Base-by-base conservation (phyloP, 2,888 invertebrate genomes). In the Leptopilina myrica region DNA sequence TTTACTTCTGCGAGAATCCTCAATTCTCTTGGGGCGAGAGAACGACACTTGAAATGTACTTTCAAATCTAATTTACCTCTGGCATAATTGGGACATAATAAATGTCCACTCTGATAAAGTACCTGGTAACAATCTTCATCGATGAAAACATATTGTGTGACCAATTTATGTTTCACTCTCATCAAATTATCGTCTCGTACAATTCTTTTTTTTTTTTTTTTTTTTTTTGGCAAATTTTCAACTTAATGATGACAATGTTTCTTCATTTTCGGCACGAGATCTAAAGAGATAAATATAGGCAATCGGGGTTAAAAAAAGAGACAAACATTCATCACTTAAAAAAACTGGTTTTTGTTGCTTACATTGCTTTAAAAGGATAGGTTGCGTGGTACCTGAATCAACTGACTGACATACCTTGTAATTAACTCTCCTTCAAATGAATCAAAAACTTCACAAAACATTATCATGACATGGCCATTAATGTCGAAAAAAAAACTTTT, bases 1-100 rank as follows among this genome's bases (percentile, higher is more conserved):
- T 86, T 86, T 85, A 82, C 85, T 79, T 85, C 84, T 76, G 80
- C 20, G 20, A 86, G 86, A 86, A 86, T 86, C 84, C 86, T 86
- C 85, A 85, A 86, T 86, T 86, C 85, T 86, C 85, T 11, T 86
- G 84, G 86, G 86, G 84, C 85, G 85, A 85, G 84, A 86, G 85
- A 85, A 20, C 67, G 66, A 86, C 86, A 86, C 86, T 86, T 84
- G 84, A 85, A 84, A 15, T 83, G 81, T 81, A 84, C 83, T 83
- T 86, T 83, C 86, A 82, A 81, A 79, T 82, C 83, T 85, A 86
- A 86, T 86, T 86, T 86, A 84, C 85, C 81, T 49, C 49, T 69
- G 14, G 46, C 49, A 69, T 69, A 69, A 69, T 69, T 69, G 69
- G 26, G 26, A 69, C 20, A 53, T 69, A 69, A 69, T 69, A 26